Evolutionary conservation across 2,888 invertebrate species (phyloP).

Genomic region (Xanthia togata): DNA sequence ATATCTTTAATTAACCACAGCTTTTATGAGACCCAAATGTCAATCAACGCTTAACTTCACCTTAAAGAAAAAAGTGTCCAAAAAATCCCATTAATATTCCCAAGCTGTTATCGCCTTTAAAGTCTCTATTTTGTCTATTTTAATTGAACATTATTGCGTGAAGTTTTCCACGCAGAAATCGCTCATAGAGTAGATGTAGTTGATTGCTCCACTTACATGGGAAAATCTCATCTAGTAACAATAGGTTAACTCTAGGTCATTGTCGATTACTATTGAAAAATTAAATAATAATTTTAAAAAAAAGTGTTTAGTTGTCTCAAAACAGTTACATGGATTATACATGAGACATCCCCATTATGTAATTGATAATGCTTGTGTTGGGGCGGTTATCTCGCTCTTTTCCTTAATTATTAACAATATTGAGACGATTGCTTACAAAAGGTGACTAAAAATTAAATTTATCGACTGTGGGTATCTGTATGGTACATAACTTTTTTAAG

Average conservation of each 20-base stretch:
- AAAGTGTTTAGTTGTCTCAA: too few relatives aligned
- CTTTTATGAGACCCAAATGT: constrained; percentile 16
- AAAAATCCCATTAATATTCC: constrained; percentile 62
- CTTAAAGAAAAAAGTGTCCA: constrained; percentile 37
- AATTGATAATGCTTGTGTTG: too few relatives aligned
- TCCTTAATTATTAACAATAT: too few relatives aligned
- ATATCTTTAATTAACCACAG: constrained; percentile 16
- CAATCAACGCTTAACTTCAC: constrained; percentile 26
- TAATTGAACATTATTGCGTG: constrained; percentile 59
- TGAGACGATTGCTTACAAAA: too few relatives aligned
- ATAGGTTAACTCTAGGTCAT: constrained; percentile 78
- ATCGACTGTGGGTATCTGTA: too few relatives aligned
- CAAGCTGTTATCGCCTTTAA: constrained; percentile 59
- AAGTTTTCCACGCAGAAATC: constrained; percentile 54
- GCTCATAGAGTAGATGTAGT: constrained; percentile 42
- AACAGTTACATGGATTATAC: too few relatives aligned
- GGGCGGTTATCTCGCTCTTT: too few relatives aligned
- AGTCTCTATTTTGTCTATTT: constrained; percentile 59
- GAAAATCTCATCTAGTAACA: constrained; percentile 80
- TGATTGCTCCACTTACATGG: constrained; percentile 82
- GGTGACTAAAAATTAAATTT: too few relatives aligned
- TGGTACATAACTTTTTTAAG: too few relatives aligned
- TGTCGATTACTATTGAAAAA: constrained; percentile 62
- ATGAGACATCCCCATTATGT: too few relatives aligned
- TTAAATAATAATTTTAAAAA: too few relatives aligned